Conservation (phyloP, 2,797 vertebrate species). For the Spinus pinus region DNA sequence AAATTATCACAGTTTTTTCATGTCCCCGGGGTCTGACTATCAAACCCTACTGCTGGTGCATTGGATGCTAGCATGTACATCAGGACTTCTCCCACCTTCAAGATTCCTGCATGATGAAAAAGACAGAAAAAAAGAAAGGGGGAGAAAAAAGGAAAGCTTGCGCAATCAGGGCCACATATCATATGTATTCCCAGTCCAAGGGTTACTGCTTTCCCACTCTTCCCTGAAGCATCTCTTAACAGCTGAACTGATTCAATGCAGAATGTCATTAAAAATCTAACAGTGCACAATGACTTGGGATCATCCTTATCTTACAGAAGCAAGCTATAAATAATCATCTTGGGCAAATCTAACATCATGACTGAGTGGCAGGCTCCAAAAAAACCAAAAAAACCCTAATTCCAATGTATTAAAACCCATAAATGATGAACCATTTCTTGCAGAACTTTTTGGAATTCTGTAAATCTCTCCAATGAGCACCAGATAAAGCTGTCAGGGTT, state of each 20-base stretch:
- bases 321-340: slow-evolving; percentile 23
- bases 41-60: not conserved
- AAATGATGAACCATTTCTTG: not conserved
- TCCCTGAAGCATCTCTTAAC: slow-evolving; percentile 20
- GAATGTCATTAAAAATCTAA: slow-evolving; percentile 19
- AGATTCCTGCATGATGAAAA: not conserved
- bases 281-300: not conserved
- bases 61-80: not conserved
- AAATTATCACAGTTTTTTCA: not conserved
- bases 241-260: not conserved
- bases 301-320: slow-evolving; percentile 5
- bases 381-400: not conserved
- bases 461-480: not conserved
- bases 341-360: not conserved
- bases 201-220: not conserved
- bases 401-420: not conserved
- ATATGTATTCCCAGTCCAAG: not conserved
- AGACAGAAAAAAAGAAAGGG: not conserved
- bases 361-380: not conserved
- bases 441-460: not conserved
- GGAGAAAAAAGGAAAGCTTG: not conserved
- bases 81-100: not conserved
- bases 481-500: not conserved
- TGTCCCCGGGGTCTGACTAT: not conserved
- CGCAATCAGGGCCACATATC: not conserved